A percentile compares a stretch with the other conserved stretches of the same genome.
phyloP scores from a whole-genome alignment of 2,113 vertebrate species.

The Ophthalmotilapia sp. region DNA sequence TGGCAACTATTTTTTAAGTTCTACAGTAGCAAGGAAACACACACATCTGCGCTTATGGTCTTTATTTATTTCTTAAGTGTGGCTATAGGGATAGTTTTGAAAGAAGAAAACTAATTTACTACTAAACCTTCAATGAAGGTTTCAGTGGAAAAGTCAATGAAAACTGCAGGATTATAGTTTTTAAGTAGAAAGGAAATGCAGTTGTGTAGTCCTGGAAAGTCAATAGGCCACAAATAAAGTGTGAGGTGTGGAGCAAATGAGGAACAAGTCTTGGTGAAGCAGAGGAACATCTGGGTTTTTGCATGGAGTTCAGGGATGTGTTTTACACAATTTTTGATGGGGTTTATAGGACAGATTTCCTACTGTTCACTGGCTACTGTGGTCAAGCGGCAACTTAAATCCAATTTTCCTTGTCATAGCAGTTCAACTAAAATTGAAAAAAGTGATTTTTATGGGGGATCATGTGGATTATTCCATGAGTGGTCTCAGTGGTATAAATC shows the following conservation, averaged over 20 bases:
- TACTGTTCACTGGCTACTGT: not conserved
- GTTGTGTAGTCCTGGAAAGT: not conserved
- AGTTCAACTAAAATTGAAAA: not conserved
- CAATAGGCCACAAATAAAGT: not conserved
- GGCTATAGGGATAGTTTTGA: not conserved
- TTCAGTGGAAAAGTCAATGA: not conserved
- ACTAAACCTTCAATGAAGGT: not conserved
- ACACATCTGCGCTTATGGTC: not conserved
- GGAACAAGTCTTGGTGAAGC: not conserved
- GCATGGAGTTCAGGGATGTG: not conserved
- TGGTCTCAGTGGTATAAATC: not conserved
- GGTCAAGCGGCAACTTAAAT: not conserved
- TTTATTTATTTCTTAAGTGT: not conserved
- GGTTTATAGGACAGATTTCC: not conserved
- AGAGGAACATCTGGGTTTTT: not conserved
- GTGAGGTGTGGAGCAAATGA: not conserved
- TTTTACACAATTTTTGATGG: not conserved
- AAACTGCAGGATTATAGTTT: not conserved
- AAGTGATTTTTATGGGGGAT: not conserved
- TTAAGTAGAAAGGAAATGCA: not conserved
- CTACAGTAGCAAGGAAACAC: not conserved
- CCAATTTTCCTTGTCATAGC: not conserved
- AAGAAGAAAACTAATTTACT: not conserved
- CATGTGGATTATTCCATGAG: not conserved
- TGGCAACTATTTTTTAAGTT: not conserved